Evolutionary conservation across 1,140 invertebrate species (phyloP), one percentile per base, ranked within the genome.

Genomic region (Teleogryllus occipitalis): DNA sequence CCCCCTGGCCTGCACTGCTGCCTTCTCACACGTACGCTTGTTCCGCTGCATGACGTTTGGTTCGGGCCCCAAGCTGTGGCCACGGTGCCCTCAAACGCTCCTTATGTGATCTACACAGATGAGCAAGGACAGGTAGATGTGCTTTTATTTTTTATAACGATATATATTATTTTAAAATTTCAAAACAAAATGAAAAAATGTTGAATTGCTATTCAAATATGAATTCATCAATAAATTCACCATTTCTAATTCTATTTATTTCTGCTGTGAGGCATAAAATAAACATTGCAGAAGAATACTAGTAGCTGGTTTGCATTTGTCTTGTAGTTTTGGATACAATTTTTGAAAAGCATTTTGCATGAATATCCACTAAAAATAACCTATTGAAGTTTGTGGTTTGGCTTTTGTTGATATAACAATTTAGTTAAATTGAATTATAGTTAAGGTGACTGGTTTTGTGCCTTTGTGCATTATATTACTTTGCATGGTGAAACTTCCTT

Each of bases 81-180:
- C 87, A 86, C 88, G 89, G 90, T 95, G 87, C 91, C 93, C 86
- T 88, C 89, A 90, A 96, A 96, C 89, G 93, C 94, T 89, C 92
- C 93, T 88, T 95, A 93, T 91, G 94, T 97, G 89, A 93, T 95
- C 90, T 97, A 96, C 93, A 96, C 94, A 91, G 95, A 96, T 90
- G 93, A 94, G 87, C 94, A 95, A 90, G 94, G 94, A 91, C 95
- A 97, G 95, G 95, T 97, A 96, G 88, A 89, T 82, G 78, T 48
- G 49, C 75, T 74, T 81, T 81, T 78, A 78, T 81, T 80, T 47
- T 80, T 65, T 74, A 76, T 79, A 49, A 27, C 27, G 21, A 54
- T 54, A 65, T 8, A 73, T 65, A 65, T 65, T 65, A 65, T 65
- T 65, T 65, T 65, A 65, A 10, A 1, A 14, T 65, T 65, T 3